Evolutionary conservation across 2,797 vertebrate species (phyloP).

Genomic region (Peromyscus eremicus): DNA sequence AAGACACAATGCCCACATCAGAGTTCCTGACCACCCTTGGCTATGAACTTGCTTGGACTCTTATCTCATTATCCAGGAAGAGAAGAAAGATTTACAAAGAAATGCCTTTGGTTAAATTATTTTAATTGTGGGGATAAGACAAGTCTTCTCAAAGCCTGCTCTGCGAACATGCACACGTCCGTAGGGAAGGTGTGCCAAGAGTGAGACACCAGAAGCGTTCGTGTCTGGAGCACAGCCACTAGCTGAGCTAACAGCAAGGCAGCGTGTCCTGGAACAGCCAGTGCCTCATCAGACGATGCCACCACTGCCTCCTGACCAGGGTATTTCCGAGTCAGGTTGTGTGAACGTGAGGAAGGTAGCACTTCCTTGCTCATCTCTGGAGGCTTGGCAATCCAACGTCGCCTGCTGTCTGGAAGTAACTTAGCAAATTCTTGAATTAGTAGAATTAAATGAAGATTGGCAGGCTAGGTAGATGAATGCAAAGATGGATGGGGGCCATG

Average conservation of each 20-base stretch:
- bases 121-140: constrained; percentile 69
- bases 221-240: background rate
- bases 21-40: background rate
- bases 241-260: background rate
- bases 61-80: constrained; percentile 72
- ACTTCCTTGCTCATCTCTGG: background rate
- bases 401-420: too few species aligned
- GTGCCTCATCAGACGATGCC: rapidly evolving
- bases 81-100: constrained; percentile 55
- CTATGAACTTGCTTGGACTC: constrained; percentile 15
- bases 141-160: constrained; percentile 10
- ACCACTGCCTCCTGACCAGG: background rate
- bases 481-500: background rate
- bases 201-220: constrained; percentile 35
- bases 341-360: background rate
- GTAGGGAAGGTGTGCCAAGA: background rate
- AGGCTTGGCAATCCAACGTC: background rate
- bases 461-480: too few species aligned
- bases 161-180: background rate
- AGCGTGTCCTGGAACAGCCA: background rate
- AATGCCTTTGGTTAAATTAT: constrained; percentile 21
- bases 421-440: background rate
- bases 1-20: background rate
- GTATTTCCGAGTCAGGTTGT: background rate
- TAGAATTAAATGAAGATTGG: background rate